Evolutionary conservation across 2,113 vertebrate species (phyloP), one percentile per base, ranked within the genome.

Genomic region (Pelusios castaneus): DNA sequence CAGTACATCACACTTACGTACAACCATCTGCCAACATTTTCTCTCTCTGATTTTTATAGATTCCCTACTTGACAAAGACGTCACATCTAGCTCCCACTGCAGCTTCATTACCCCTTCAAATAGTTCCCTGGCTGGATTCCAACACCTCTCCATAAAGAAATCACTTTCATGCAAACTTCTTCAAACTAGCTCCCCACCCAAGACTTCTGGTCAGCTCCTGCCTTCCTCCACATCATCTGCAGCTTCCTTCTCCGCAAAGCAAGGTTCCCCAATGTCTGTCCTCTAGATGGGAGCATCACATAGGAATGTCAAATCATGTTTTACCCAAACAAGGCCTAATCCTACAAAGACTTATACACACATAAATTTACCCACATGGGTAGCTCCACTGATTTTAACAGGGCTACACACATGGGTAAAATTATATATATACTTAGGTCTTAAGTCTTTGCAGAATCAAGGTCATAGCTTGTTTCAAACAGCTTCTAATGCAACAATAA

Each of bases 331-430:
- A 3, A 24, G 55, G 24, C 55, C 63, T 8, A 24, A 2, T 17
- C 17, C 67, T 81, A 56, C 47, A 45, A 49, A 6, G 45, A 25
- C 29, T 56, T 73, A 84, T 45, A 34, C 52, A 56, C 0, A 10
- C 0, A 56, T 27, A 0, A 80, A 24, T 80, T 76, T 5, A 76
- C 8, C 29, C 38, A 47, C 5, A 47, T 45, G 22, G 19, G 10
- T 38, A 79, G 31, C 1, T 27, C 2, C 6, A 2, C 1, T 3
- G 25, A 73, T 82, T 78, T 84, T 31, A 58, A 70, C 31, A 51
- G 55, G 34, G 78, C 80, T 22, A 13, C 55, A 81, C 3, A 87
- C 3, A 22, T 55, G 21, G 54, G 54, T 55, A 55, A 78, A 88
- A 52, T 43, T 7, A 5, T 12, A 2, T 3, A 38, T n/a, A 6